Evolutionary conservation across 2,113 vertebrate genomes (phyloP), one percentile per base, ranked within the genome.

Genomic region (Leiothrix lutea): DNA sequence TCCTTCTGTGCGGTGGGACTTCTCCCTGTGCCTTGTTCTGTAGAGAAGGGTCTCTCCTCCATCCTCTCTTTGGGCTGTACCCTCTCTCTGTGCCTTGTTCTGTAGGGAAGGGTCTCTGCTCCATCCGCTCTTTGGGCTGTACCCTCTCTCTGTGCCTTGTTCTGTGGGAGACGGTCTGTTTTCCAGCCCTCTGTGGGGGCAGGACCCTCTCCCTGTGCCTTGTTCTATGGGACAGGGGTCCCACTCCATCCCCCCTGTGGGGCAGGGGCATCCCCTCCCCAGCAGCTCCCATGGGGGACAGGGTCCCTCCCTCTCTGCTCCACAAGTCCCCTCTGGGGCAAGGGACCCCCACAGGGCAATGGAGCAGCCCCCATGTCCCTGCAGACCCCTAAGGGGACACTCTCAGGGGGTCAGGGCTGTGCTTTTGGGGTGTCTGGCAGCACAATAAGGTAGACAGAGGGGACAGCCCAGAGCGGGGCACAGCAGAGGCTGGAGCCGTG

Each of bases 181-280:
- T 12, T 22, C 25, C 28, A 42, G 26, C 42, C 15, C 3, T 28
- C 8, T 29, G 87, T 7, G 5, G 56, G 56, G 7, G 28, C 24
- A 33, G 23, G 29, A 38, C 48, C 6, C 40, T 29, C 20, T 38
- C 53, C 5, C 8, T 20, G 7, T 13, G 42, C n/a, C 18, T 8
- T 8, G 26, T 29, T 8, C 40, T 95, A 2, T 9, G 12, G 67
- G 6, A 10, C 20, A 36, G 13, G 24, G 29, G 3, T 23, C 61
- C 5, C 12, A 3, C 17, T 50, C 17, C 12, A 9, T 17, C 25
- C 42, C 6, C 13, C 0, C 22, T 28, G 3, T 42, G 72, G 71
- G 44, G 33, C 56, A 62, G 61, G 33, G 21, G 8, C 28, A 9
- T 24, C 14, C 51, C 6, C 2, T 45, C 21, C 25, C 47, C 25